Conservation (phyloP, 2,888 invertebrate genomes). For the Ferdinandea cuprea region DNA sequence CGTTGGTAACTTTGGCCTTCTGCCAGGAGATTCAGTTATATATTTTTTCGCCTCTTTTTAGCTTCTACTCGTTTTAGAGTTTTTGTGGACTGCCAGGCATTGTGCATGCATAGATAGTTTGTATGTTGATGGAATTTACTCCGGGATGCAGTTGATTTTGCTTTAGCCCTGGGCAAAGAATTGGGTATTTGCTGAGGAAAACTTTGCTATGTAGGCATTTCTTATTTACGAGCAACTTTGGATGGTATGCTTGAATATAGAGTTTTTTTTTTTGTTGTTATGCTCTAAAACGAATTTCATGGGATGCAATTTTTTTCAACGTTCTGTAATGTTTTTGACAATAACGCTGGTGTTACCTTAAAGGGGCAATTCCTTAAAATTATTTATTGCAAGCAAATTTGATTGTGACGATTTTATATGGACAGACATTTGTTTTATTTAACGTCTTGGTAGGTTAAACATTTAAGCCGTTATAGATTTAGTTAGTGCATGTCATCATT, state of each 20-base stretch:
- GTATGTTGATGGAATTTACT: constrained; percentile 59
- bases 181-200: constrained; percentile 49
- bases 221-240: constrained; percentile 61
- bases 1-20: constrained; percentile 60
- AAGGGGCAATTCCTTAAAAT: neutral
- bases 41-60: constrained; percentile 26
- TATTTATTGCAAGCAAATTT: too few relatives aligned
- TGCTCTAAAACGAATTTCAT: constrained; percentile 14
- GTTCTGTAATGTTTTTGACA: neutral
- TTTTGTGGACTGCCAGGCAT: constrained; percentile 43
- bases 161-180: constrained; percentile 19
- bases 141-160: constrained; percentile 56
- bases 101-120: constrained; percentile 60
- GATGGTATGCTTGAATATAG: constrained; percentile 1
- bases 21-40: constrained; percentile 56
- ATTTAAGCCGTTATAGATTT: too few relatives aligned
- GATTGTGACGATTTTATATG: too few relatives aligned
- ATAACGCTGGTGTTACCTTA: neutral
- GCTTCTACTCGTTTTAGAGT: constrained; percentile 2
- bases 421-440: too few relatives aligned
- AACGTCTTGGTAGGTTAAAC: too few relatives aligned
- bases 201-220: constrained; percentile 43
- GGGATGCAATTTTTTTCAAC: neutral
- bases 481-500: too few relatives aligned
- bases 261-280: neutral